Evolutionary conservation across 1,140 invertebrate species (phyloP), one percentile per base, ranked within the genome.

Genomic region (Atta cephalotes): DNA sequence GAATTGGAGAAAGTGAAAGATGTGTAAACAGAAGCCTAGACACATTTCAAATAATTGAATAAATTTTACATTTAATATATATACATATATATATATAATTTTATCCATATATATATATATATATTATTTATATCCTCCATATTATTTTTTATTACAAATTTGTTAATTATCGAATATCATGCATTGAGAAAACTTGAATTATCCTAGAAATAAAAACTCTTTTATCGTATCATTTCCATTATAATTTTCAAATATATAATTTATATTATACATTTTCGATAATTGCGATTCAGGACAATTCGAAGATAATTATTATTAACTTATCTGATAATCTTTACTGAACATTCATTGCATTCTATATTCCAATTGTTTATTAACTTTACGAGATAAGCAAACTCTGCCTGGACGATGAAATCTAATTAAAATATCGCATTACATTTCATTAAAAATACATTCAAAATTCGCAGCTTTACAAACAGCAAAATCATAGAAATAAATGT

Each of bases 11-110:
- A 80, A 80, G 39, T 71, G n/a, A 4, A 56, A 53, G 31, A 56
- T 45, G 14, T 35, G 25, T 81, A 58, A 80, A 56, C 51, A 79
- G 14, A 7, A 71, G 35, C 9, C 58, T 28, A 45, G 65, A 56
- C 63, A 68, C 28, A 10, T 39, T 81, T 39, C 10, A 31, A 39
- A 21, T 39, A 45, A 62, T 45, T 21, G 14, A 80, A 68, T 53
- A 9, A 49, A 49, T 62, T 62, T 77, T 3, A 6, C 7, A 16
- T 25, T 45, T 76, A 5, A 84, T 16, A 62, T 49, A 35, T 2
- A 2, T n/a, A 35, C 12, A 5, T n/a, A 49, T 25, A 84, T 16
- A 62, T 49, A 35, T 2, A 1, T n/a, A 35, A 28, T 28, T 28
- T 1, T 28, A 1, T 28, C 1, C 1, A 28, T 28, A 84, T 16